phyloP scores from a whole-genome alignment of 37 sponge, comb jelly and placozoan genomes.

The Oopsacas minuta region DNA sequence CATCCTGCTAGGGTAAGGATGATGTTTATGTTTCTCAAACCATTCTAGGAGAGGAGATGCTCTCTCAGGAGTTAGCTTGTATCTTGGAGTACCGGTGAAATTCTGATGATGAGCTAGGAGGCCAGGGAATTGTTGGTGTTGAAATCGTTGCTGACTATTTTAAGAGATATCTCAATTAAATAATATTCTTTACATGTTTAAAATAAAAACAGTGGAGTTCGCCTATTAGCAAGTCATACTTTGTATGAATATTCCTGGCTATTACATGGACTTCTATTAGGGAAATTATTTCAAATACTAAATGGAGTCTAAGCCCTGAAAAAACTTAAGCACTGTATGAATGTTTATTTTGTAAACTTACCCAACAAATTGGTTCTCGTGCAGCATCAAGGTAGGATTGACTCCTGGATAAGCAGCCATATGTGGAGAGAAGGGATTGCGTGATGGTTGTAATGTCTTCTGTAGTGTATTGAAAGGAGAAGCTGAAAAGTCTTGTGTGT shows the following conservation, averaged over 20 bases:
- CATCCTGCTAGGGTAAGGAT: constrained; percentile 67
- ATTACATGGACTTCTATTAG: too few species aligned
- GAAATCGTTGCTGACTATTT: background rate
- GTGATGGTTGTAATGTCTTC: background rate
- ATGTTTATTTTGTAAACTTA: too few species aligned
- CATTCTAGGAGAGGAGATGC: constrained; percentile 57
- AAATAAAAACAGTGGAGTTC: background rate
- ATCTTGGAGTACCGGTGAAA: constrained; percentile 34
- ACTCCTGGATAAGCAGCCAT: background rate
- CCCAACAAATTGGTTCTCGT: background rate
- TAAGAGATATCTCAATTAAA: background rate
- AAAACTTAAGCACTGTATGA: too few species aligned
- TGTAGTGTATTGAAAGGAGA: constrained; percentile 12
- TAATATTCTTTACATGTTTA: background rate
- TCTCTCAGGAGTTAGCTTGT: constrained; percentile 68
- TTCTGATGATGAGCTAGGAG: background rate
- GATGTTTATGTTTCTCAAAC: constrained; percentile 74
- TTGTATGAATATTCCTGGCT: too few species aligned
- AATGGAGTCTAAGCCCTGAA: too few species aligned
- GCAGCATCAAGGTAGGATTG: background rate
- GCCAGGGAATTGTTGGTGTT: background rate
- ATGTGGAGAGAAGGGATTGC: constrained; percentile 9
- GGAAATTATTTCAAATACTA: too few species aligned
- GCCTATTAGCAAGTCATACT: too few species aligned
- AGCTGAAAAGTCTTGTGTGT: background rate